Evolutionary conservation across 2,888 invertebrate genomes (phyloP).

Genomic region (Rhodophaea formosa): DNA sequence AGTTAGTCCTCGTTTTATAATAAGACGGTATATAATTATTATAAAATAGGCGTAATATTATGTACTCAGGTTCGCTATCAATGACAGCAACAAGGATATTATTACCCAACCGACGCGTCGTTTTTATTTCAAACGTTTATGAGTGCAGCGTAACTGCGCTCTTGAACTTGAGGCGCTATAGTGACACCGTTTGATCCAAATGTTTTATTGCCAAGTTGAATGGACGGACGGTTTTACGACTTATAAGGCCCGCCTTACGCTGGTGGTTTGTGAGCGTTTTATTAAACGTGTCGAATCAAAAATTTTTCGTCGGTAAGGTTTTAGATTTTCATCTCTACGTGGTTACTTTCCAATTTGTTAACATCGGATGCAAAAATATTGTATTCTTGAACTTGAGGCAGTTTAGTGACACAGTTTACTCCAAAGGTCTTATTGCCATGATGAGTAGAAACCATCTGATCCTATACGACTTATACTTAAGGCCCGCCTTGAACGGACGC

Average conservation of each 20-base stretch:
- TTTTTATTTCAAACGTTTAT: conserved; percentile 70
- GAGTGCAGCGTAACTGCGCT: conserved; percentile 75
- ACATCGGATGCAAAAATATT: too few species aligned
- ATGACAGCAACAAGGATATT: not conserved
- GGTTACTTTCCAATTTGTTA: too few species aligned
- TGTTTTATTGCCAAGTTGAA: conserved; percentile 77
- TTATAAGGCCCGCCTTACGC: conserved; percentile 57
- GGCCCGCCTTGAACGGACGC: too few species aligned
- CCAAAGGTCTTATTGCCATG: too few species aligned
- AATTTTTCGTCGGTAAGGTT: too few species aligned
- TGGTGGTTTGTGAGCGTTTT: conserved; percentile 43
- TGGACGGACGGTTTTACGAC: conserved; percentile 76
- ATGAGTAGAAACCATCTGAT: too few species aligned
- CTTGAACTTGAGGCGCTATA: conserved; percentile 75
- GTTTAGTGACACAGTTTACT: too few species aligned
- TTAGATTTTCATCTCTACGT: too few species aligned
- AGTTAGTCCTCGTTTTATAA: too few species aligned
- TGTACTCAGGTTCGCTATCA: not conserved
- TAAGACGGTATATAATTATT: not conserved
- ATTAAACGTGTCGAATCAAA: not conserved
- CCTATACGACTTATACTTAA: too few species aligned
- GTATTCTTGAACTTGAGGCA: not conserved
- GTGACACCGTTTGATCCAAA: conserved; percentile 78
- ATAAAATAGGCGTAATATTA: not conserved
- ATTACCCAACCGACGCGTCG: conserved; percentile 10